These are phyloP conservation scores for Pocota personata DNA, from an alignment of 2,888 invertebrate species.

Conservation along the genomic window DNA sequence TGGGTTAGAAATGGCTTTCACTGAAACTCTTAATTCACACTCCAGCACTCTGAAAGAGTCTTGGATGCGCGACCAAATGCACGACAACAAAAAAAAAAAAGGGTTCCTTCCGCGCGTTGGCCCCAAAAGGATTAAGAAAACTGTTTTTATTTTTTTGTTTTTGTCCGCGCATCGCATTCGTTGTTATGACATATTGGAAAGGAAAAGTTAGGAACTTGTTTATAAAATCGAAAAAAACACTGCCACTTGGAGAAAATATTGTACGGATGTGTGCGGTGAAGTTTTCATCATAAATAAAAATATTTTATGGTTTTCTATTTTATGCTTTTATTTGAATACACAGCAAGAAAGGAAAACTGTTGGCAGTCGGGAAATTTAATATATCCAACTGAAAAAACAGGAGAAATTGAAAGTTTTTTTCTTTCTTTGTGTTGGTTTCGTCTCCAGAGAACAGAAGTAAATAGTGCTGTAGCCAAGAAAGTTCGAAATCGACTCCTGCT, in stretches of 20 bases:
- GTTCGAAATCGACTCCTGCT: constrained; percentile 6
- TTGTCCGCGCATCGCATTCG: not conserved
- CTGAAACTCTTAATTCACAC: constrained; percentile 63
- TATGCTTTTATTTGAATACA: constrained; percentile 6
- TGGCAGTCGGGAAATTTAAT: constrained; percentile 13
- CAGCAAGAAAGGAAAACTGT: not conserved
- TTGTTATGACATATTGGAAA: not conserved
- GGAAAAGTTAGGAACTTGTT: constrained; percentile 42
- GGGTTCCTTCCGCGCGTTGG: constrained; percentile 14
- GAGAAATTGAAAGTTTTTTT: constrained; percentile 19
- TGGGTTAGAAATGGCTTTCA: constrained; percentile 38
- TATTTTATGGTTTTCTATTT: constrained; percentile 21
- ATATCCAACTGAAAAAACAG: not conserved
- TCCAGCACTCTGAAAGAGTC: not conserved
- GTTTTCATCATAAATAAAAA: constrained; percentile 43
- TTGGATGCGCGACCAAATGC: constrained; percentile 3
- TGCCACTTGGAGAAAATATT: constrained; percentile 24
- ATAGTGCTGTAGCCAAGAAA: not conserved
- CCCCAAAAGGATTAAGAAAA: constrained; percentile 52
- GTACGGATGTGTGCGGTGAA: constrained; percentile 20
- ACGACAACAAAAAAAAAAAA: constrained; percentile 5
- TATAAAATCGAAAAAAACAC: constrained; percentile 52
- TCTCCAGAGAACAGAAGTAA: not conserved
- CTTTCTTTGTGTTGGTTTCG: not conserved
- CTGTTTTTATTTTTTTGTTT: not conserved